These are phyloP conservation scores for Lytechinus pictus DNA, from an alignment of 35 echinoderm and acorn worm genomes.

Conservation along the genomic window DNA sequence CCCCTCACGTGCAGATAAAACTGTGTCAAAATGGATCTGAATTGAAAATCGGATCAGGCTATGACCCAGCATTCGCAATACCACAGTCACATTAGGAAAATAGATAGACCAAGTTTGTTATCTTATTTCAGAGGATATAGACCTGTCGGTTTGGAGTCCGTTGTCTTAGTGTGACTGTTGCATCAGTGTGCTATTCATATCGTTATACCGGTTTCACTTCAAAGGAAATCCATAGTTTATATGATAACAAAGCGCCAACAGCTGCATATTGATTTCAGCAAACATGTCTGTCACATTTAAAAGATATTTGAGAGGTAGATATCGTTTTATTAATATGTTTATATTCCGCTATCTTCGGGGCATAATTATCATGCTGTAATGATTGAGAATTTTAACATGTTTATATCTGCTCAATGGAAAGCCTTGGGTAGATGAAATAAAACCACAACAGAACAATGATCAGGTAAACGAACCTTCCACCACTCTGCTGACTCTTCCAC, in stretches of 20 bases:
- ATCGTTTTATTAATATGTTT: neutral
- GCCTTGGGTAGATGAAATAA: neutral
- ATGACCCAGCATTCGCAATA: neutral
- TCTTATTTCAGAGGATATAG: no score
- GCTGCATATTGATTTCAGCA: neutral
- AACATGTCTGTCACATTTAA: neutral
- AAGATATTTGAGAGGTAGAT: neutral
- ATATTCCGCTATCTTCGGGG: neutral
- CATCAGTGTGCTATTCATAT: neutral
- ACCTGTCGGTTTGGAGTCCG: no score
- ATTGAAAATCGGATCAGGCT: neutral
- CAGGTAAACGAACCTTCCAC: no score
- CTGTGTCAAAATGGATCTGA: neutral
- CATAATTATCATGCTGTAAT: neutral
- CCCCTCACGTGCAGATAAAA: neutral
- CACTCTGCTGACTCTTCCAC: no score
- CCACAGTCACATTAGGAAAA: no score
- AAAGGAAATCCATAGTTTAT: neutral
- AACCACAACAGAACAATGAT: no score
- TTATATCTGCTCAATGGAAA: neutral
- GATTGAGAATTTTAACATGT: neutral
- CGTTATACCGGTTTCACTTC: conserved; percentile 1
- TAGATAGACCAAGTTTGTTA: no score
- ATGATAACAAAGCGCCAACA: neutral
- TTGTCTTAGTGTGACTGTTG: no score